A percentile compares a stretch with the other conserved stretches of the same genome.
These are phyloP conservation scores for Trichonephila inaurata DNA, from an alignment of 1,140 invertebrate species.

Conservation along the genomic window DNA sequence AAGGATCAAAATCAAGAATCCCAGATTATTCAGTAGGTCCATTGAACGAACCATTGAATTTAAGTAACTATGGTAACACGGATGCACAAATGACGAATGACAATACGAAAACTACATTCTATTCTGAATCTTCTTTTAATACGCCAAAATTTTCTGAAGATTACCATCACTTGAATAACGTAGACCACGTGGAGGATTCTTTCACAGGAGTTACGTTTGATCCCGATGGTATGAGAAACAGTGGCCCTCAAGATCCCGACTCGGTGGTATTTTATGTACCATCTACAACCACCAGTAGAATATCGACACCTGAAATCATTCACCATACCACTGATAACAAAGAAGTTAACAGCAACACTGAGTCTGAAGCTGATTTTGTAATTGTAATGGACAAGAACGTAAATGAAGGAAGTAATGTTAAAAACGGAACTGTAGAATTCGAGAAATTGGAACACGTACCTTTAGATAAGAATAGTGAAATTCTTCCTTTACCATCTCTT, in stretches of 20 bases:
- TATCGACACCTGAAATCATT: not conserved
- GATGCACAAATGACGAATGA: not conserved
- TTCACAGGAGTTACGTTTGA: conserved; percentile 9
- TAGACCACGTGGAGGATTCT: not conserved
- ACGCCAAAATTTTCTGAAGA: not conserved
- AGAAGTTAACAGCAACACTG: not conserved
- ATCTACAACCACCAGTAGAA: not conserved
- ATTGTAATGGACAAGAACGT: not conserved
- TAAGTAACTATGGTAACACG: not conserved
- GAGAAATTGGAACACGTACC: not conserved
- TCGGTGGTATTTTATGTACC: conserved; percentile 48
- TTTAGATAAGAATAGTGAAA: not conserved
- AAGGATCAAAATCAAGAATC: too few relatives aligned
- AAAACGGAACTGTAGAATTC: not conserved
- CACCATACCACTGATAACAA: not conserved
- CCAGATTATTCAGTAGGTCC: not conserved
- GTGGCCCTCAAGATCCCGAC: conserved; percentile 58
- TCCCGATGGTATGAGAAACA: conserved; percentile 61
- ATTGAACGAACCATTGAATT: not conserved
- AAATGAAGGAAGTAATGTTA: not conserved
- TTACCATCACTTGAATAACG: not conserved
- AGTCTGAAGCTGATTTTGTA: not conserved
- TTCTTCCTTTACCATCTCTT: not conserved
- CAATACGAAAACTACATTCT: not conserved
- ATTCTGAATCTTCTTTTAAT: not conserved